Conservation (phyloP, 2,888 invertebrate genomes). For the Chironomus riparius region DNA sequence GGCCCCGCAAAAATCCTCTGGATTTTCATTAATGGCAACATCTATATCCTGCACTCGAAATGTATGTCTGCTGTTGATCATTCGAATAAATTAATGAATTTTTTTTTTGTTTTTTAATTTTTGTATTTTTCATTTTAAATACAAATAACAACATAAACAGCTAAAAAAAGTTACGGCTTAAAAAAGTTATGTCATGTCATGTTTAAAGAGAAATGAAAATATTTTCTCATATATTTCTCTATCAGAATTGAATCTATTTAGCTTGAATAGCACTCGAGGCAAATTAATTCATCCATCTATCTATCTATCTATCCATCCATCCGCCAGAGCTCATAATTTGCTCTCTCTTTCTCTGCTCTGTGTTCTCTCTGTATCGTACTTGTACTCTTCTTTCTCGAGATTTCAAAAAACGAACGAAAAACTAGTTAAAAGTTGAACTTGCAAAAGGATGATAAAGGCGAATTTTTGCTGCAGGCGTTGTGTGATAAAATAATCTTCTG, state of each 20-base stretch:
- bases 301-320: background rate
- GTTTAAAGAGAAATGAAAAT: background rate
- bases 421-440: too few relatives aligned
- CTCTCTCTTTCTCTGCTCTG: too few relatives aligned
- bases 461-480: too few relatives aligned
- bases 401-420: too few relatives aligned
- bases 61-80: background rate
- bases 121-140: background rate
- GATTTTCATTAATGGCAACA: background rate
- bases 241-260: slow-evolving; percentile 7
- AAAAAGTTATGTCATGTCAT: background rate
- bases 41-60: background rate
- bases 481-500: too few relatives aligned
- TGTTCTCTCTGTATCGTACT: too few relatives aligned
- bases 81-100: background rate
- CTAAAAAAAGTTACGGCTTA: too few relatives aligned
- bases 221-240: background rate
- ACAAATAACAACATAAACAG: too few relatives aligned
- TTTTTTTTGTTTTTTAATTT: too few relatives aligned
- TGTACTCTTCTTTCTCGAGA: too few relatives aligned
- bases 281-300: background rate
- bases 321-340: background rate
- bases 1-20: background rate
- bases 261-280: background rate
- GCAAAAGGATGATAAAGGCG: too few relatives aligned